A percentile compares a stretch with the other conserved stretches of the same genome.
phyloP scores from a whole-genome alignment of 2,113 vertebrate genomes.

The Megalops atlanticus region DNA sequence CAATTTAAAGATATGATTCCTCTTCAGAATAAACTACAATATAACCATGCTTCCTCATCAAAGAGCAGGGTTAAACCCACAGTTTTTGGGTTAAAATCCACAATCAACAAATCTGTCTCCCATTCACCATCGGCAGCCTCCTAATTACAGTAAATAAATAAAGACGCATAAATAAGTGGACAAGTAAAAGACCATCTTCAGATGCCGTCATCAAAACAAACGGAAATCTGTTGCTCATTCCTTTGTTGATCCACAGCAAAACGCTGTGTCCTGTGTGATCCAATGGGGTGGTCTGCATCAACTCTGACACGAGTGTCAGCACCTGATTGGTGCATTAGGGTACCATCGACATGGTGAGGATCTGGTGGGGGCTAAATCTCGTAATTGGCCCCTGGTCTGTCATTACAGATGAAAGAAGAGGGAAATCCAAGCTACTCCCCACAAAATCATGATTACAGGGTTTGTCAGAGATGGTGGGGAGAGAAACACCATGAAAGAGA shows the following conservation, averaged over 20 bases:
- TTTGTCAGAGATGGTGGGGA: conserved; percentile 10
- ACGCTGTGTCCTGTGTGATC: conserved; percentile 20
- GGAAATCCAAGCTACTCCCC: conserved; percentile 23
- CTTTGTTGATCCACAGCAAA: conserved; percentile 5
- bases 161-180: neutral
- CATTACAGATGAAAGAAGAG: conserved; percentile 50
- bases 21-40: neutral
- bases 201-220: neutral
- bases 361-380: conserved; percentile 39
- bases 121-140: neutral
- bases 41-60: neutral
- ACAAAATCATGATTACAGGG: conserved; percentile 39
- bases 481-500: too few species aligned
- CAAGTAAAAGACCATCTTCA: neutral
- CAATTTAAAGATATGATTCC: neutral
- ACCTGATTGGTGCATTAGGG: conserved; percentile 19
- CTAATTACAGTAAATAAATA: conserved; percentile 8
- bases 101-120: neutral
- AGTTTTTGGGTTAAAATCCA: neutral
- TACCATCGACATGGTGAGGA: conserved; percentile 31
- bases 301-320: neutral
- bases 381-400: conserved; percentile 50
- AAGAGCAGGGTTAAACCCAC: neutral
- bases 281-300: conserved; percentile 3
- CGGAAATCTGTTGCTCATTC: neutral